Conservation (phyloP, 2,888 invertebrate species). For the Conomelus anceps region DNA sequence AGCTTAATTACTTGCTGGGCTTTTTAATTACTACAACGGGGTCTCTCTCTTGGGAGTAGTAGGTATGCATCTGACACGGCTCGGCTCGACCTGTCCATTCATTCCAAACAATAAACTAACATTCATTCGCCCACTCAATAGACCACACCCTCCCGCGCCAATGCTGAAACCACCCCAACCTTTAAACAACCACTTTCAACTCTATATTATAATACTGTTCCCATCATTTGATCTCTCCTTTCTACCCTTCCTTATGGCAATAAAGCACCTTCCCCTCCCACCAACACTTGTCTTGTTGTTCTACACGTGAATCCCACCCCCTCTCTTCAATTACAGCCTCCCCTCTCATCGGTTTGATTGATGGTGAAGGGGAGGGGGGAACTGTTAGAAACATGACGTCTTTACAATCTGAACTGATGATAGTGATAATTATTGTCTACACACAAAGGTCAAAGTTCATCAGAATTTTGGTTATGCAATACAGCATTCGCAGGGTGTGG, state of each 20-base stretch:
- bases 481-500: too few species aligned
- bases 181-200: neutral
- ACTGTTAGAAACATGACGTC: too few species aligned
- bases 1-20: constrained; percentile 23
- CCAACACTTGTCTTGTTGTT: neutral
- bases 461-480: too few species aligned
- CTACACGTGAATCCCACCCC: neutral
- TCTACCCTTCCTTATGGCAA: neutral
- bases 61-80: neutral
- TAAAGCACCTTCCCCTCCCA: neutral
- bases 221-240: neutral
- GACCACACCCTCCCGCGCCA: neutral
- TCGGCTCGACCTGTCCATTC: neutral
- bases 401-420: neutral
- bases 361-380: neutral
- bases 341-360: neutral
- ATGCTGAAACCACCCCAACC: neutral
- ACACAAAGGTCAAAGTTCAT: too few species aligned
- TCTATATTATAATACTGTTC: neutral
- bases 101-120: neutral
- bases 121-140: neutral
- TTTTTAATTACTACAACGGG: constrained; percentile 16
- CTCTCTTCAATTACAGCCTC: neutral
- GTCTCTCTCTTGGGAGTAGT: neutral
- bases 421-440: too few species aligned